Conservation (phyloP, 2,888 invertebrate genomes). For the Habroteleia sp. region DNA sequence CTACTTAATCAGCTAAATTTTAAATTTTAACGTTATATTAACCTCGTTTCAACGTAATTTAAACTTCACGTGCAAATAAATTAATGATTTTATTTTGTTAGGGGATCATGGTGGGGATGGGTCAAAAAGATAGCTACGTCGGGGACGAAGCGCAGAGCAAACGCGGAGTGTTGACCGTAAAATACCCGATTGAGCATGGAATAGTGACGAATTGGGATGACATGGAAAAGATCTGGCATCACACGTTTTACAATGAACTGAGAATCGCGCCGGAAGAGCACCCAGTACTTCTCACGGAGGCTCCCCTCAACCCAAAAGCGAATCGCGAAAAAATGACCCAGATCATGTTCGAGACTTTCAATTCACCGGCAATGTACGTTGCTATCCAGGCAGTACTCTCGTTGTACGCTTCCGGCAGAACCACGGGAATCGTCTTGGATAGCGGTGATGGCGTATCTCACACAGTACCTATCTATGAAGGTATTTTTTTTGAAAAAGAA, state of each 20-base stretch:
- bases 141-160: slow-evolving; percentile 84
- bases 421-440: slow-evolving; percentile 83
- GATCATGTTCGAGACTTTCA: slow-evolving; percentile 85
- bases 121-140: slow-evolving; percentile 82
- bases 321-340: slow-evolving; percentile 96
- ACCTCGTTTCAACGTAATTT: no score
- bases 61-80: no score
- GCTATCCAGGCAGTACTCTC: slow-evolving; percentile 82
- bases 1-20: no score
- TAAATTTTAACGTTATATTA: no score
- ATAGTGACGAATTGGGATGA: slow-evolving; percentile 92
- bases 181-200: slow-evolving; percentile 90
- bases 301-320: slow-evolving; percentile 89
- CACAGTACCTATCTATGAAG: slow-evolving; percentile 83
- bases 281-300: slow-evolving; percentile 89
- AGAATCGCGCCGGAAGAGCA: slow-evolving; percentile 93
- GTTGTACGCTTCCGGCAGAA: slow-evolving; percentile 82
- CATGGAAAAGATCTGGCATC: no score
- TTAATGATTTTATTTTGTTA: slow-evolving; percentile 40
- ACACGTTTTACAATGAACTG: slow-evolving; percentile 99
- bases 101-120: slow-evolving; percentile 80
- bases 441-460: slow-evolving; percentile 82
- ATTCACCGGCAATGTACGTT: slow-evolving; percentile 82
- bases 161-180: slow-evolving; percentile 83
- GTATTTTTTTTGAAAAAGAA: slow-evolving; percentile 67